These are phyloP conservation scores for Oreotrochilus melanogaster DNA, from an alignment of 2,113 vertebrate genomes.

Conservation along the genomic window DNA sequence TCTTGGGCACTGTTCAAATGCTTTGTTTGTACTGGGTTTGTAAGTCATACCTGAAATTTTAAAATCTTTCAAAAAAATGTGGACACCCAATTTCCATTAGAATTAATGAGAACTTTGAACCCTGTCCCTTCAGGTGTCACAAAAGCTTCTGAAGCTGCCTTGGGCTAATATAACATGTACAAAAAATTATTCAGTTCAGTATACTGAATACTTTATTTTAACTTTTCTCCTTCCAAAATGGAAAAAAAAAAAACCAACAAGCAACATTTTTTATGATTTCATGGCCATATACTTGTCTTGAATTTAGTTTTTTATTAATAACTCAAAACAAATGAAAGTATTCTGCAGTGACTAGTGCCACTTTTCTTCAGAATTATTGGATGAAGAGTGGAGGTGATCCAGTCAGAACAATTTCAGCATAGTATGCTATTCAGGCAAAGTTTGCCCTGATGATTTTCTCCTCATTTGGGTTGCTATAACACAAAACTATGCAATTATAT, in stretches of 20 bases:
- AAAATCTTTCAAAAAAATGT: background rate
- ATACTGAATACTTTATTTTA: background rate
- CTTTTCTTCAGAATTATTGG: background rate
- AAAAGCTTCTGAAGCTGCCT: background rate
- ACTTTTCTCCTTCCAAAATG: background rate
- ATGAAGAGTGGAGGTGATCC: background rate
- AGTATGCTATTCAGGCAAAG: background rate
- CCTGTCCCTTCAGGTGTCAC: background rate
- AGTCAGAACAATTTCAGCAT: background rate
- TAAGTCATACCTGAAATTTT: background rate
- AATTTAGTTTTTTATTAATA: background rate
- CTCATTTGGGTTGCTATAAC: background rate
- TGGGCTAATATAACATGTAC: background rate
- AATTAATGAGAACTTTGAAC: background rate
- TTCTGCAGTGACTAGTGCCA: background rate
- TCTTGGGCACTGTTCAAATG: background rate
- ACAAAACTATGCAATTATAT: background rate
- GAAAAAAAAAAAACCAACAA: background rate
- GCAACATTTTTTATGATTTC: background rate
- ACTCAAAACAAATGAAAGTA: background rate
- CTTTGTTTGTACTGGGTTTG: background rate
- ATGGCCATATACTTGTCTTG: background rate
- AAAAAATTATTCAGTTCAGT: background rate
- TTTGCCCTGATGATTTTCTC: background rate
- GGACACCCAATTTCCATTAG: background rate